A percentile compares a stretch with the other conserved stretches of the same genome.
phyloP scores from a whole-genome alignment of 2,797 vertebrate species.

The Fundulus diaphanus region DNA sequence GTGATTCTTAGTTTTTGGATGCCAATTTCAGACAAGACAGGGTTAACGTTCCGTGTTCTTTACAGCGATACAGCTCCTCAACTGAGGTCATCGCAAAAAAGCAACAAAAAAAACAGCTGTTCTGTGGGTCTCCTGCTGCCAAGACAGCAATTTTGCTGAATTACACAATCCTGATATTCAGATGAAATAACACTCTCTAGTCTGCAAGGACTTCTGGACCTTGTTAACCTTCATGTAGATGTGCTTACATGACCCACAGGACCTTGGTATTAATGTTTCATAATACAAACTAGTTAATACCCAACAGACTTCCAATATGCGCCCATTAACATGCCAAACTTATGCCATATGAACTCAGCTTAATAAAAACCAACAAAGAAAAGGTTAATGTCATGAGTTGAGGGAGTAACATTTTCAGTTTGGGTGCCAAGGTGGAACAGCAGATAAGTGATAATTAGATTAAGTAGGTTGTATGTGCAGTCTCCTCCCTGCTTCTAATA shows the following conservation, averaged over 20 bases:
- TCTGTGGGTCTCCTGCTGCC: slow-evolving; percentile 43
- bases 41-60: slow-evolving; percentile 33
- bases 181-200: slow-evolving; percentile 28
- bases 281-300: slow-evolving; percentile 9
- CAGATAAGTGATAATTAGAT: slow-evolving; percentile 51
- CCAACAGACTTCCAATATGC: neutral
- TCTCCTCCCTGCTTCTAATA: slow-evolving; percentile 32
- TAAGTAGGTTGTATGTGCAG: slow-evolving; percentile 9
- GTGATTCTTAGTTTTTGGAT: slow-evolving; percentile 19
- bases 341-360: neutral
- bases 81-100: slow-evolving; percentile 45
- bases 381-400: slow-evolving; percentile 1
- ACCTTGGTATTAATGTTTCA: slow-evolving; percentile 15
- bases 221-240: slow-evolving; percentile 19
- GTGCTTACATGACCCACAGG: slow-evolving; percentile 1
- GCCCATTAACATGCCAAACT: neutral
- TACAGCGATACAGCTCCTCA: slow-evolving; percentile 24
- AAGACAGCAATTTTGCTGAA: slow-evolving; percentile 31
- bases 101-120: slow-evolving; percentile 53
- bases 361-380: slow-evolving; percentile 2
- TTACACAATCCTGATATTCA: slow-evolving; percentile 30
- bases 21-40: slow-evolving; percentile 11
- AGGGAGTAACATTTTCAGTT: slow-evolving; percentile 22
- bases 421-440: slow-evolving; percentile 28
- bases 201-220: slow-evolving; percentile 18